Evolutionary conservation across 2,113 vertebrate species (phyloP), one percentile per base, ranked within the genome.

Genomic region (Sinocyclocheilus rhinocerous): DNA sequence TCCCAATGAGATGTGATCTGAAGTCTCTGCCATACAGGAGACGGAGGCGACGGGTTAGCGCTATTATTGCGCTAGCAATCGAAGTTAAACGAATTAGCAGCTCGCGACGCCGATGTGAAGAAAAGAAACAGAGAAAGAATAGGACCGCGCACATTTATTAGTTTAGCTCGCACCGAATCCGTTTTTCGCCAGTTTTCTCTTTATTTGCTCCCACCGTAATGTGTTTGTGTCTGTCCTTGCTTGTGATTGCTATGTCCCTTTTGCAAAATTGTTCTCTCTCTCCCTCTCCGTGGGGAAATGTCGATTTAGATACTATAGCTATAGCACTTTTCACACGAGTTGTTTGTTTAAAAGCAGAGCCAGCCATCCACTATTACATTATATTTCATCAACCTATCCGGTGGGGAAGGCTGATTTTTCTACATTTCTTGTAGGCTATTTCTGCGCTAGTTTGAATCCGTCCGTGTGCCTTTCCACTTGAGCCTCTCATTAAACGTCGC

Each of bases 301-400:
- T 93, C 92, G 90, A 85, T 93, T 86, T 89, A 91, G 85, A 87
- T 89, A 90, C 24, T n/a, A 69, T 85, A 82, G 26, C 26, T 52
- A 84, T 59, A 84, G 39, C 77, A 84, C 77, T 77, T 85, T 75
- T 87, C n/a, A 29, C 67, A 61, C 16, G 75, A 69, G 48, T 39
- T 84, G 29, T 84, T 73, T 84, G 67, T 59, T 73, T 84, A 73
- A 84, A 83, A 83, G 63, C 55, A 61, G 72, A 76, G 36, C 76
- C 77, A 83, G 42, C 15, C 80, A 48, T 85, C 26, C 84, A 83
- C 79, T 69, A 76, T 95, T 95, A 94, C 94, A 90, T 93, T 93
- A 91, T 90, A 94, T 95, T 95, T 94, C 95, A 90, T 95, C 95
- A 95, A 94, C 93, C 91, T 83, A 88, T 94, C 89, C 92, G 89